A percentile compares a stretch with the other conserved stretches of the same genome.
phyloP scores from a whole-genome alignment of 2,113 vertebrate genomes.

The Scytalopus superciliaris region DNA sequence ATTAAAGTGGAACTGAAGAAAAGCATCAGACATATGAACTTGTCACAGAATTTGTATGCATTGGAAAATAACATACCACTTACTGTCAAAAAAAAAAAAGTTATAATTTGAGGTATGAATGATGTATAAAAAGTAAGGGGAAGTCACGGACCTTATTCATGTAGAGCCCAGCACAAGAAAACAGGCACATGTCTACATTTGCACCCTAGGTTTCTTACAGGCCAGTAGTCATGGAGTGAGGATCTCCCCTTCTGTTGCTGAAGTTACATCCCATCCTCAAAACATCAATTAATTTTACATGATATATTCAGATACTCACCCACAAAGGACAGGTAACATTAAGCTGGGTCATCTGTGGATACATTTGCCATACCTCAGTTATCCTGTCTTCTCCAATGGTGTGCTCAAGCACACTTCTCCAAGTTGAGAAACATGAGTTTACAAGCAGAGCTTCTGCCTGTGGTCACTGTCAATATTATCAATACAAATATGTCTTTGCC shows the following conservation, averaged over 20 bases:
- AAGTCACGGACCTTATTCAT: not conserved
- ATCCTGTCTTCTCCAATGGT: not conserved
- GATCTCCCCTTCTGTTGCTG: not conserved
- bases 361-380: not conserved
- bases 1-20: not conserved
- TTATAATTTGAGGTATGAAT: not conserved
- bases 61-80: not conserved
- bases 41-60: not conserved
- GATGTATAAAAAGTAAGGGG: not conserved
- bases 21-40: not conserved
- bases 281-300: not conserved
- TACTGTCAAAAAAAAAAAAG: not conserved
- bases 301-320: not conserved
- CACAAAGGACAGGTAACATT: not conserved
- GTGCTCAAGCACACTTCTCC: not conserved
- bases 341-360: not conserved
- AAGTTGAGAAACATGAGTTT: no score
- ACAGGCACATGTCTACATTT: not conserved
- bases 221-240: not conserved
- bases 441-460: not conserved
- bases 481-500: not conserved
- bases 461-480: not conserved
- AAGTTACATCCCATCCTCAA: not conserved
- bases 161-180: not conserved
- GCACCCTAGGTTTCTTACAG: not conserved